Conservation (phyloP, 2,797 vertebrate genomes). For the Danio albolineatus region DNA sequence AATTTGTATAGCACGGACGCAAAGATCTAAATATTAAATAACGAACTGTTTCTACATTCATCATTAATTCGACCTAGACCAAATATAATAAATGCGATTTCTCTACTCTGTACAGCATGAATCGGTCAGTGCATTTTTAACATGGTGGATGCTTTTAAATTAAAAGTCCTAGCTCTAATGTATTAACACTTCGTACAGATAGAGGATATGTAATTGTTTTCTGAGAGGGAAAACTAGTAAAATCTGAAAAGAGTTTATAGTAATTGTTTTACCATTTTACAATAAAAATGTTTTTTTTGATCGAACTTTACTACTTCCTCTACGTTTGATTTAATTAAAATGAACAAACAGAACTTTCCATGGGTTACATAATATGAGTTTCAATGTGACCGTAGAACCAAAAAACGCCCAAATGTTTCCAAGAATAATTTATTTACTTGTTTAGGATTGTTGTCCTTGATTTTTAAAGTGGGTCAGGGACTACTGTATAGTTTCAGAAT, state of each 20-base stretch:
- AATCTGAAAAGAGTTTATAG: neutral
- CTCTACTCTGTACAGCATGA: neutral
- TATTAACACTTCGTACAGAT: neutral
- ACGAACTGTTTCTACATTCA: constrained; percentile 51
- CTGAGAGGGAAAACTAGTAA: too few species aligned
- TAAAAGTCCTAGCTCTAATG: constrained; percentile 35
- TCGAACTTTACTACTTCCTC: neutral
- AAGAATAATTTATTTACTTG: neutral
- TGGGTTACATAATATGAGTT: neutral
- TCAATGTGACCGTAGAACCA: too few species aligned
- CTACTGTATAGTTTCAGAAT: neutral
- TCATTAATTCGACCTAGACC: constrained; percentile 31
- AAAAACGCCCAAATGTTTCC: too few species aligned
- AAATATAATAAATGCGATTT: neutral
- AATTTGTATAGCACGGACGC: neutral
- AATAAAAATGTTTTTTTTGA: neutral
- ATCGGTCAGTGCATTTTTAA: neutral
- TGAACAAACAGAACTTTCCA: constrained; percentile 31
- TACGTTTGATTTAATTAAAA: neutral
- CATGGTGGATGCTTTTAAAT: constrained; percentile 30
- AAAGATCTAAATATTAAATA: constrained; percentile 48
- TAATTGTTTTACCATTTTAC: neutral
- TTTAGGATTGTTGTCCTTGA: too few species aligned
- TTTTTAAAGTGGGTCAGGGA: neutral
- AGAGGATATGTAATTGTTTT: neutral